Evolutionary conservation across 2,888 invertebrate genomes (phyloP).

Genomic region (Patella caerulea): DNA sequence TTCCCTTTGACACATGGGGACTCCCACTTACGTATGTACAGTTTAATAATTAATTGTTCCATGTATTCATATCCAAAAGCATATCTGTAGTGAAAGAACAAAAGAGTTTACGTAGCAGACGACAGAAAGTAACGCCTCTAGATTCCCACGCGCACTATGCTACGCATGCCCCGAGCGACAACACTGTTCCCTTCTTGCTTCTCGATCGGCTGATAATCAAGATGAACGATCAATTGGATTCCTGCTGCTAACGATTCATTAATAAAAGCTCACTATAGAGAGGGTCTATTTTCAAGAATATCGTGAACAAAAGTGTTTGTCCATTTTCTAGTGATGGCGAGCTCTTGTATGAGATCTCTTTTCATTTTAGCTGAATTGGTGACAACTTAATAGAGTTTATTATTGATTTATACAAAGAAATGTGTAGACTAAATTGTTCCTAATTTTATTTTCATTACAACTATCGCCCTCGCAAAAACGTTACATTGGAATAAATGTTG

Average conservation of each 20-base stretch:
- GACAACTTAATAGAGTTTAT: conserved; percentile 3
- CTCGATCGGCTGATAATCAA: background rate
- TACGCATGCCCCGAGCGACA: background rate
- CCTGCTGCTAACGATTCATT: conserved; percentile 7
- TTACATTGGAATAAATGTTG: no score
- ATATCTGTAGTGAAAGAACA: no score
- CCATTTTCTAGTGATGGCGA: background rate
- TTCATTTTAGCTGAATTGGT: background rate
- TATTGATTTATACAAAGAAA: background rate
- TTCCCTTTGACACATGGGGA: background rate
- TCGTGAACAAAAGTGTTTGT: background rate
- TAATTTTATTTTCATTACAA: background rate
- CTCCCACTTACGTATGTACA: background rate
- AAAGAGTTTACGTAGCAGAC: background rate
- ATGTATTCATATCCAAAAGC: background rate
- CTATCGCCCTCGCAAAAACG: background rate
- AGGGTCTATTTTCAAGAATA: background rate
- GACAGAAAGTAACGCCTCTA: background rate
- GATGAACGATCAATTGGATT: conserved; percentile 9
- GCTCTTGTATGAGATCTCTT: background rate
- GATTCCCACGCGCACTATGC: background rate
- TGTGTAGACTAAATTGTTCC: background rate
- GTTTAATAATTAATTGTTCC: conserved; percentile 1
- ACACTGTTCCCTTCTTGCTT: background rate
- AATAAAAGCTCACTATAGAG: background rate